A percentile compares a stretch with the other conserved stretches of the same genome.
Evolutionary conservation across 2,797 vertebrate species (phyloP).

Genomic region (Sarcophilus harrisii): DNA sequence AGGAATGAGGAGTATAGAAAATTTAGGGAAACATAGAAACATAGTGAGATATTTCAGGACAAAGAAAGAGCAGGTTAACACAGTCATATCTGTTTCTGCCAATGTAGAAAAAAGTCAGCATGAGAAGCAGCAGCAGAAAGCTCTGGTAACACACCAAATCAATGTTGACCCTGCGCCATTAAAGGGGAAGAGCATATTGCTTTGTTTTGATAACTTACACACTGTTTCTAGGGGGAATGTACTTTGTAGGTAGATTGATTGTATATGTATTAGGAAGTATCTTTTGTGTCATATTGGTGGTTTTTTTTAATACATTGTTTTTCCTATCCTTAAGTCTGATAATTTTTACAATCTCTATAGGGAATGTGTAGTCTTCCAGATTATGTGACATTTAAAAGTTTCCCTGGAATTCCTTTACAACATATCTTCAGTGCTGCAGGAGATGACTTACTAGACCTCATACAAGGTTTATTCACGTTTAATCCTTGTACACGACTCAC

Average conservation of each 20-base stretch:
- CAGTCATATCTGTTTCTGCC: background rate
- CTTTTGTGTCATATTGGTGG: background rate
- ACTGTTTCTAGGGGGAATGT: background rate
- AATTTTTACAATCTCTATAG: slow-evolving; percentile 82
- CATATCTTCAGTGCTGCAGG: slow-evolving; percentile 98
- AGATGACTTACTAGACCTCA: slow-evolving; percentile 93
- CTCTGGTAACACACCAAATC: background rate
- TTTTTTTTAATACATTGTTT: slow-evolving; percentile 4
- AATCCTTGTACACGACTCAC: slow-evolving; percentile 91
- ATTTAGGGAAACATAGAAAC: background rate
- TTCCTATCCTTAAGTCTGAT: slow-evolving; percentile 49
- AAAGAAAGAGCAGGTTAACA: background rate
- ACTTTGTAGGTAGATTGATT: background rate
- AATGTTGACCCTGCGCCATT: background rate
- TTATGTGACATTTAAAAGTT: slow-evolving; percentile 96
- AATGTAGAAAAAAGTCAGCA: background rate
- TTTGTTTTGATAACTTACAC: background rate
- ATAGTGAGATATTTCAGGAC: background rate
- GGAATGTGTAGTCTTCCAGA: slow-evolving; percentile 95
- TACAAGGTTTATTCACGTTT: slow-evolving; percentile 95
- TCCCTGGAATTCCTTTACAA: slow-evolving; percentile 94
- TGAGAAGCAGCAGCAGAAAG: background rate
- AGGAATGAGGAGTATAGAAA: background rate
- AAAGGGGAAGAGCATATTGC: background rate
- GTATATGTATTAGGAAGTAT: background rate